Evolutionary conservation across 2,888 invertebrate species (phyloP).

Genomic region (Venusia cambrica): DNA sequence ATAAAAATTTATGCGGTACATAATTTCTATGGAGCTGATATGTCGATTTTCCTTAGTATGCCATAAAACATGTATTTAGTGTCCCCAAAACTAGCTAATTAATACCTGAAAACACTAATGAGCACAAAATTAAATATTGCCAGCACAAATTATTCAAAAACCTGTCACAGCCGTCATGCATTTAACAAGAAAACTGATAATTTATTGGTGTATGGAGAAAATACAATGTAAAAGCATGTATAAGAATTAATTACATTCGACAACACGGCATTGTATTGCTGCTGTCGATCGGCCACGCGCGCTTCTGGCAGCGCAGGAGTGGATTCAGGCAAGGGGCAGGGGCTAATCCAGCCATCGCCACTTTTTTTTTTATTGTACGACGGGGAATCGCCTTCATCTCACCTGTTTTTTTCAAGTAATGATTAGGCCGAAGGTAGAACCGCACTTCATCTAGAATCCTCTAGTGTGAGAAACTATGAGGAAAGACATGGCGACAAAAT

Average conservation of each 20-base stretch:
- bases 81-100: too few species aligned
- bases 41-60: too few species aligned
- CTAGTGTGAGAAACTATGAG: too few species aligned
- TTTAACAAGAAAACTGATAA: slow-evolving; percentile 22
- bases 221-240: slow-evolving; percentile 32
- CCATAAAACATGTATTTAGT: too few species aligned
- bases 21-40: too few species aligned
- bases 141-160: slow-evolving; percentile 20
- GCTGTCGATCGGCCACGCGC: slow-evolving; percentile 27
- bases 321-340: slow-evolving; percentile 2
- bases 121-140: slow-evolving; percentile 13
- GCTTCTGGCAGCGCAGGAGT: slow-evolving; percentile 1
- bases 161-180: slow-evolving; percentile 10
- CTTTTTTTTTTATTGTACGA: too few species aligned
- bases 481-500: too few species aligned
- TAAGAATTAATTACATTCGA: slow-evolving; percentile 46
- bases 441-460: too few species aligned
- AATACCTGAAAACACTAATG: slow-evolving; percentile 10
- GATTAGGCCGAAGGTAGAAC: too few species aligned
- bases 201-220: slow-evolving; percentile 29
- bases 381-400: too few species aligned
- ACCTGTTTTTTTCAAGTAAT: too few species aligned
- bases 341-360: neutral
- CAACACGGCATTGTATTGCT: slow-evolving; percentile 36
- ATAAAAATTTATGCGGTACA: too few species aligned